Percentiles rank a stretch among this genome's conserved stretches.
Evolutionary conservation across 2,888 invertebrate species (phyloP).

Genomic region (Luperina nickerlii): DNA sequence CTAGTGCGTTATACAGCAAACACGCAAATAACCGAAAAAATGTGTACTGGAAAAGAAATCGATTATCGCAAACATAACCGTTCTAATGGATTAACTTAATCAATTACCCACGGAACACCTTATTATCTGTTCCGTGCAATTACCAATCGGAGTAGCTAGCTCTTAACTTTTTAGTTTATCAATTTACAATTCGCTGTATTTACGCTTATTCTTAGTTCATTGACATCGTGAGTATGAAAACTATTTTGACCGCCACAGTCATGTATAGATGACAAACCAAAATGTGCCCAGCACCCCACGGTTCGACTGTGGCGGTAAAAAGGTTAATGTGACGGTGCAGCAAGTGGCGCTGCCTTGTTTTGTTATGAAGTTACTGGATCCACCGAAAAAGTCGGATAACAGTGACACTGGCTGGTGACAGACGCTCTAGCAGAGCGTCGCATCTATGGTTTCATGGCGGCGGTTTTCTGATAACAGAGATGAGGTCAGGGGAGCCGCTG

Average conservation of each 20-base stretch:
- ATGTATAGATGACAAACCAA: too few relatives aligned
- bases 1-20: conserved; percentile 13
- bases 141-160: conserved; percentile 12
- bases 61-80: conserved; percentile 19
- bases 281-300: too few relatives aligned
- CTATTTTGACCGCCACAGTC: too few relatives aligned
- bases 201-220: conserved; percentile 17
- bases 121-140: too few relatives aligned
- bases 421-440: too few relatives aligned
- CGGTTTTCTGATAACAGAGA: too few relatives aligned
- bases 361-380: background rate
- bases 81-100: conserved; percentile 30
- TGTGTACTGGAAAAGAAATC: conserved; percentile 36
- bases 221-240: background rate
- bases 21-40: conserved; percentile 4
- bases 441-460: too few relatives aligned
- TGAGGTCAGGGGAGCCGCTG: background rate
- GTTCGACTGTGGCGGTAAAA: too few relatives aligned
- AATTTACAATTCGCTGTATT: conserved; percentile 37
- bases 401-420: too few relatives aligned
- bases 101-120: too few relatives aligned
- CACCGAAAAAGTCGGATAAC: background rate
- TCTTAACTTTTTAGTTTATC: conserved; percentile 12
- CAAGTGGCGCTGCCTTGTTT: background rate
- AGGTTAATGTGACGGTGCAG: background rate